phyloP scores from a whole-genome alignment of 2,797 vertebrate genomes.

The Gobionotothen gibberifrons region DNA sequence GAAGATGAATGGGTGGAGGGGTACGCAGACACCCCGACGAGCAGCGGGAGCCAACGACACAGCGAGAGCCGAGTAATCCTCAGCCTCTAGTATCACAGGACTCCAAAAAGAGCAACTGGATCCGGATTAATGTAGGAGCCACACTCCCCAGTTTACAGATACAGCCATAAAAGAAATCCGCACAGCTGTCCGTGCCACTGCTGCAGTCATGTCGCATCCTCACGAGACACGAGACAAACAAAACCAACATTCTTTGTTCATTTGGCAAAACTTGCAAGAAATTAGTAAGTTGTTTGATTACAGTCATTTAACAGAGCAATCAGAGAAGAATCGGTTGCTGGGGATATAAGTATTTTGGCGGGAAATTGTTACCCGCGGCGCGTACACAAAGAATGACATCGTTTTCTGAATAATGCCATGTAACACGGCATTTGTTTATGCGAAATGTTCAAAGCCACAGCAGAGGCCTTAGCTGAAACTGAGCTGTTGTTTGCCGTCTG shows the following conservation, averaged over 20 bases:
- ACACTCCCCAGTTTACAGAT: constrained; percentile 22
- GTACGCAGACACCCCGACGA: constrained; percentile 15
- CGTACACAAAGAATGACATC: neutral
- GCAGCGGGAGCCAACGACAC: constrained; percentile 23
- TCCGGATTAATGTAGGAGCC: constrained; percentile 42
- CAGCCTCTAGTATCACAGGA: constrained; percentile 31
- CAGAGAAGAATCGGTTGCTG: neutral
- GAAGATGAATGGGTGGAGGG: constrained; percentile 49
- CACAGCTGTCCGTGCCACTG: constrained; percentile 1
- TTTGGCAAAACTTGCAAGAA: neutral
- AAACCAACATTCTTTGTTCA: constrained; percentile 19
- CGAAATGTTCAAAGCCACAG: neutral
- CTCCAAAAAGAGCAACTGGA: constrained; percentile 36
- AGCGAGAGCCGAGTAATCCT: constrained; percentile 59
- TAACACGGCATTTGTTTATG: neutral
- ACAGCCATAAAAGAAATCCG: constrained; percentile 23
- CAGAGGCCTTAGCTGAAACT: constrained; percentile 4
- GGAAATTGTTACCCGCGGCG: neutral
- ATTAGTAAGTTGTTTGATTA: neutral
- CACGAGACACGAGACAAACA: constrained; percentile 22
- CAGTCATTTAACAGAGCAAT: constrained; percentile 11
- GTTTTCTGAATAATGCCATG: neutral
- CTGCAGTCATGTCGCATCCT: constrained; percentile 29
- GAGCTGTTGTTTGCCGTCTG: constrained; percentile 18
- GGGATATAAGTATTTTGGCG: neutral